These are phyloP conservation scores for Chiloscyllium punctatum DNA, from an alignment of 2,797 vertebrate species.

Conservation along the genomic window DNA sequence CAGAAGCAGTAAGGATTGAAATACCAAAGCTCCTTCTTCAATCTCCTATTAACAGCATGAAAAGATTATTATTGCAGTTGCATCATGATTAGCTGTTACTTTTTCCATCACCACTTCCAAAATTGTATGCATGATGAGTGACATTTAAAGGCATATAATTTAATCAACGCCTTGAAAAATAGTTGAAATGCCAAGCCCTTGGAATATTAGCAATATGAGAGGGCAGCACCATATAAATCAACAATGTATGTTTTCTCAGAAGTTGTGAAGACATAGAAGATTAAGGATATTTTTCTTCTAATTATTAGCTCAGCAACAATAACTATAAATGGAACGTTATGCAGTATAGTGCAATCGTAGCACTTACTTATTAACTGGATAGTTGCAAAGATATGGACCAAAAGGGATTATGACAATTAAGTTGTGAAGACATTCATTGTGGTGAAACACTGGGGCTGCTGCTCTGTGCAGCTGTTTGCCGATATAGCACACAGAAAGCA, in stretches of 20 bases:
- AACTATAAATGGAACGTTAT: background rate
- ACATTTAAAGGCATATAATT: background rate
- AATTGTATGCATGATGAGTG: background rate
- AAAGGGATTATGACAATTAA: background rate
- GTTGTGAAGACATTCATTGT: background rate
- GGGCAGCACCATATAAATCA: background rate
- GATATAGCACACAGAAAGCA: background rate
- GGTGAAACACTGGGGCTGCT: background rate
- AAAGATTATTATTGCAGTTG: background rate
- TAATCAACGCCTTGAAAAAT: background rate
- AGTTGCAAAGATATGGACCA: background rate
- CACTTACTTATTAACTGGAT: background rate
- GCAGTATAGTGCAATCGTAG: background rate
- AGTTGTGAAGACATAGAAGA: background rate
- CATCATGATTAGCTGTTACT: background rate
- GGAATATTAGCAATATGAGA: background rate
- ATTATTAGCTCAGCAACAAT: background rate
- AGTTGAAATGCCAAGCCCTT: background rate
- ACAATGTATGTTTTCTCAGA: background rate
- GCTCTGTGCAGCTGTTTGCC: constrained; percentile 4
- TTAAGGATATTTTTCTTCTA: background rate
- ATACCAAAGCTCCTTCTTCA: background rate
- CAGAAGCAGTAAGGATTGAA: background rate
- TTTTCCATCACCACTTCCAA: background rate
- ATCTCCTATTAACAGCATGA: background rate